Evolutionary conservation across 2,888 invertebrate species (phyloP), one percentile per base, ranked within the genome.

Genomic region (Neoitamus cyanurus): DNA sequence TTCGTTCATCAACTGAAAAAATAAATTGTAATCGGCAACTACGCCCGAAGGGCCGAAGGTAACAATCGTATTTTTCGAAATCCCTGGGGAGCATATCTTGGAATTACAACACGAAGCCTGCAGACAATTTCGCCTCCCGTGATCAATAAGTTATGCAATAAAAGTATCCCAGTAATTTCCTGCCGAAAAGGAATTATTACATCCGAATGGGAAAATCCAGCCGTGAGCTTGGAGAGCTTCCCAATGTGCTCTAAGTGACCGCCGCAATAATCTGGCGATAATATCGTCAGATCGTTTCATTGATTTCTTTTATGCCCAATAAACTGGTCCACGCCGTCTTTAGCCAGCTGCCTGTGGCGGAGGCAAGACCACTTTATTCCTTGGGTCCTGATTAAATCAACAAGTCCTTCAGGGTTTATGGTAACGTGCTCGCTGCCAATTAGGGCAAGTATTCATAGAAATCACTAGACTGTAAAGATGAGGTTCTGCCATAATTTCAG

Each of bases 391-490:
- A 73, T 73, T 34, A 30, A 42, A 77, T 77, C 77, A 77, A 77
- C 77, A 77, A 77, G 77, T 77, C n/a, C 25, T 77, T 28, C 30
- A 46, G n/a, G 11, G 30, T 28, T 46, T 36, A 73, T 73, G 34
- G 73, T n/a, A 73, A 36, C 34, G 31, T 73, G 73, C 31, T 72
- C 30, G 31, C n/a, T 34, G 73, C 20, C 73, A 73, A 73, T 73
- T 73, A 73, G 36, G 73, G 36, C 36, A 73, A 73, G 73, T 34
- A 34, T 73, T 36, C 36, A 36, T 25, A 28, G 34, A 13, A 46
- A 46, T 77, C 77, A 77, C 42, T 46, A 42, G 46, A 42, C 77
- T 77, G 46, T 77, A 46, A 77, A 77, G 30, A 46, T 46, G 15
- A 25, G 58, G 58, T 7, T 9, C 13, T 46, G 30, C 28, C 77